These are phyloP conservation scores for Calliopum simillimum DNA, from an alignment of 2,888 invertebrate genomes.

Conservation along the genomic window DNA sequence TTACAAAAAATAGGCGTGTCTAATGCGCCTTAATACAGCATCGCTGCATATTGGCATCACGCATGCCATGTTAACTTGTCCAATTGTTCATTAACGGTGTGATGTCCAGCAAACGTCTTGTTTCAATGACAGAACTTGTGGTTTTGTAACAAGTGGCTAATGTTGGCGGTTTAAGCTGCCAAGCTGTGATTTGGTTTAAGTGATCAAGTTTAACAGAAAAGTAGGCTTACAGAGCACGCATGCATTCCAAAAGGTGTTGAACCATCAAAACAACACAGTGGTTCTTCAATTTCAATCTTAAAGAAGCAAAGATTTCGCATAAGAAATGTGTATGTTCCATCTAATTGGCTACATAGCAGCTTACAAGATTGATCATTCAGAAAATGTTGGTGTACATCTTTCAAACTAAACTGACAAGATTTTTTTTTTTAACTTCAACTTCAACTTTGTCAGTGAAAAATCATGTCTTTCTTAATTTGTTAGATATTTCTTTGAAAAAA, in stretches of 20 bases:
- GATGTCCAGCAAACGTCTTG: not conserved
- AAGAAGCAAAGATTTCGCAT: too few species aligned
- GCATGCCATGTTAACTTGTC: slow-evolving; percentile 19
- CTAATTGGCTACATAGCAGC: too few species aligned
- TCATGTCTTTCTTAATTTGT: too few species aligned
- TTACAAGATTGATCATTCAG: too few species aligned
- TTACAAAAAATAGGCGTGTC: slow-evolving; percentile 1
- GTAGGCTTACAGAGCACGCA: not conserved
- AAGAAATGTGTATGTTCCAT: too few species aligned
- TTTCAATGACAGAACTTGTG: slow-evolving; percentile 8
- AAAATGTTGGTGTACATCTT: too few species aligned
- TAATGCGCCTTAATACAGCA: not conserved
- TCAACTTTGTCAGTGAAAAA: too few species aligned
- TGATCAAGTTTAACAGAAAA: too few species aligned
- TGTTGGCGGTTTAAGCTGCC: slow-evolving; percentile 3
- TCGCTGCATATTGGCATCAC: not conserved
- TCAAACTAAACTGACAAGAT: too few species aligned
- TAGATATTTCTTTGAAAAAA: too few species aligned
- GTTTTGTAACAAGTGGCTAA: slow-evolving; percentile 11
- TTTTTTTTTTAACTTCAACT: too few species aligned
- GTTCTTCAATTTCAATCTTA: not conserved
- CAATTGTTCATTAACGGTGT: slow-evolving; percentile 11
- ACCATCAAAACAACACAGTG: slow-evolving; percentile 18
- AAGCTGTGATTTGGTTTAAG: too few species aligned
- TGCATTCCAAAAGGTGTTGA: slow-evolving; percentile 23